Conservation (phyloP, 2,888 invertebrate genomes). For the Harpagoxenus sublaevis region DNA sequence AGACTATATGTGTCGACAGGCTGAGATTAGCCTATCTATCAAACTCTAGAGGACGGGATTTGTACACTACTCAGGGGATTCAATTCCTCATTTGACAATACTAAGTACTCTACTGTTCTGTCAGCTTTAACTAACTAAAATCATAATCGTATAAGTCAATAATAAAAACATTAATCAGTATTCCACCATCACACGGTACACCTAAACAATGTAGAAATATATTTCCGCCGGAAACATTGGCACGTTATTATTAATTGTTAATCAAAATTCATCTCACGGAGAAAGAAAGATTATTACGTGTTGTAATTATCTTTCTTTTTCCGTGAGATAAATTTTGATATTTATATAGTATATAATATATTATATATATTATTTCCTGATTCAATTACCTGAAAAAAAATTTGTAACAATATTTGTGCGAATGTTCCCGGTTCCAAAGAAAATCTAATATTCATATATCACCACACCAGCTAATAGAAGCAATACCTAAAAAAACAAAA, state of each 20-base stretch:
- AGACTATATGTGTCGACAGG: conserved; percentile 34
- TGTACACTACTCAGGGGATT: conserved; percentile 50
- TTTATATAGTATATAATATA: neutral
- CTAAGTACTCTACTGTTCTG: conserved; percentile 60
- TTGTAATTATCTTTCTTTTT: neutral
- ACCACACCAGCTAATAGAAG: conserved; percentile 78
- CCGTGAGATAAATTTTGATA: neutral
- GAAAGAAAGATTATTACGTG: neutral
- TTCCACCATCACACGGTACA: conserved; percentile 47
- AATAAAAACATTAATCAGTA: conserved; percentile 49
- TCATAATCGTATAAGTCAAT: conserved; percentile 31
- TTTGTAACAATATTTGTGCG: neutral
- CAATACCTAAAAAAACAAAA: conserved; percentile 74
- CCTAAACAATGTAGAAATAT: conserved; percentile 46
- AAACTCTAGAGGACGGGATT: conserved; percentile 57
- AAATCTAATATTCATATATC: conserved; percentile 58
- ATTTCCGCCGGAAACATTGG: conserved; percentile 39
- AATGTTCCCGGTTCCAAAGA: conserved; percentile 43
- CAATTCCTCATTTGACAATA: conserved; percentile 40
- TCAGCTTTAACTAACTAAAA: conserved; percentile 51
- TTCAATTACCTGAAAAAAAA: neutral
- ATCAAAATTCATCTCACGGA: neutral
- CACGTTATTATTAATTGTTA: neutral
- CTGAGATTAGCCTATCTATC: conserved; percentile 33
- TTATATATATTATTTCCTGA: neutral